Percentiles rank a stretch among this genome's conserved stretches.
phyloP scores from a whole-genome alignment of 2,797 vertebrate species.

The Heterohyrax brucei region DNA sequence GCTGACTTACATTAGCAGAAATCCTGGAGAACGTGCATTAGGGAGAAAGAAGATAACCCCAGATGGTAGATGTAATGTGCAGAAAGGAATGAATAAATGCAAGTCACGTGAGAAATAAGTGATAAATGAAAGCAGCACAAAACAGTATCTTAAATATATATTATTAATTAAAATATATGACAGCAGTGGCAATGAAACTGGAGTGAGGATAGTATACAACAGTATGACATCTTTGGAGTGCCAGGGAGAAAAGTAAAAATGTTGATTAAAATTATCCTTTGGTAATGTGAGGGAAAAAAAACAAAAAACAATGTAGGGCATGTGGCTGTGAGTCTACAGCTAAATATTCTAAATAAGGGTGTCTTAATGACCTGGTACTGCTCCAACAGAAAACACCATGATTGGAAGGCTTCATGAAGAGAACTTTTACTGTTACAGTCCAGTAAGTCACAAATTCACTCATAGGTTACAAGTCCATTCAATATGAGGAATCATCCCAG shows the following conservation, averaged over 20 bases:
- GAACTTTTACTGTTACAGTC: too few species aligned
- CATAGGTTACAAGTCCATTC: too few species aligned
- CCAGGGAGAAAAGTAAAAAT: neutral
- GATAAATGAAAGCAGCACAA: neutral
- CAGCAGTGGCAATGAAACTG: neutral
- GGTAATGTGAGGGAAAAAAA: neutral
- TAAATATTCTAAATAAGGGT: neutral
- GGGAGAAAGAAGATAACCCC: neutral
- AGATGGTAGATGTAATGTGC: neutral
- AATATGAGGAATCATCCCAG: too few species aligned
- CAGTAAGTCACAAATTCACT: too few species aligned
- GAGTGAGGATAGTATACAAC: neutral
- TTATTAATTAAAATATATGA: neutral
- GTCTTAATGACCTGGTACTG: too few species aligned
- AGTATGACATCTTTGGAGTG: neutral
- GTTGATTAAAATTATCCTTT: neutral
- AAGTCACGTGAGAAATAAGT: neutral
- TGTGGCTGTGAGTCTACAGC: fast-evolving
- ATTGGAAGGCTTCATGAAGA: too few species aligned
- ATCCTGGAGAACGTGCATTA: neutral
- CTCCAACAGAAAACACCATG: too few species aligned
- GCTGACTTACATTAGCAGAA: neutral
- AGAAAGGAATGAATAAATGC: neutral
- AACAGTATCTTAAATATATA: neutral
- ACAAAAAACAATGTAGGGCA: too few species aligned